Evolutionary conservation across 2,113 vertebrate species (phyloP), one percentile per base, ranked within the genome.

Genomic region (Aleadryas rufinucha): DNA sequence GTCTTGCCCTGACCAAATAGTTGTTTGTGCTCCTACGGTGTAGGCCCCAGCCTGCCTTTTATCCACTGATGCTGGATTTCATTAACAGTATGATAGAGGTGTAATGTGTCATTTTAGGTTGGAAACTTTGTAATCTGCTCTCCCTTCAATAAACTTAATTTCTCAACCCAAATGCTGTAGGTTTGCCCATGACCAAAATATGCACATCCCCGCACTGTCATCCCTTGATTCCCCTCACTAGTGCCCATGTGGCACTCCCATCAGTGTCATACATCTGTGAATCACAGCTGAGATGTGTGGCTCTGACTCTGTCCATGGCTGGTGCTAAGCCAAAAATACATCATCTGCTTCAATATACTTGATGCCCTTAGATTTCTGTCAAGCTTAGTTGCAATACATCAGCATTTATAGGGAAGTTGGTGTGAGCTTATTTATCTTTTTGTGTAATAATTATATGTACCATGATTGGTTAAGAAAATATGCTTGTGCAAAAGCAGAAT

Each of bases 161-260:
- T 84, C 69, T 75, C 2, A 1, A 9, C 14, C 27, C 12, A 50
- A 30, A 33, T 27, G 30, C 14, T 50, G 10, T 20, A 23, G 7
- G 18, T 49, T 85, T 92, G 14, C 30, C 60, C 31, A 2, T 9
- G 79, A 22, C 10, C 12, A 27, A 3, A 18, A 56, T 31, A 13
- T 4, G 8, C 3, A 4, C 0, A 2, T 30, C 42, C 30, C 30
- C 49, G 28, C 5, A 1, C 10, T 57, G 44, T 13, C 19, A 5
- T 7, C 7, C 13, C 13, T 61, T 4, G 2, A 4, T 5, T 28
- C 5, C 33, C 13, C 27, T 72, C 9, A 1, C 16, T 0, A 0
- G 9, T 42, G 41, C 37, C 20, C 1, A 0, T 16, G 47, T 33
- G 28, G 22, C 26, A 7, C 13, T 35, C 16, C 35, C 16, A 22